Base-by-base conservation (phyloP, 2,113 vertebrate genomes). In the Myotis lucifugus region DNA sequence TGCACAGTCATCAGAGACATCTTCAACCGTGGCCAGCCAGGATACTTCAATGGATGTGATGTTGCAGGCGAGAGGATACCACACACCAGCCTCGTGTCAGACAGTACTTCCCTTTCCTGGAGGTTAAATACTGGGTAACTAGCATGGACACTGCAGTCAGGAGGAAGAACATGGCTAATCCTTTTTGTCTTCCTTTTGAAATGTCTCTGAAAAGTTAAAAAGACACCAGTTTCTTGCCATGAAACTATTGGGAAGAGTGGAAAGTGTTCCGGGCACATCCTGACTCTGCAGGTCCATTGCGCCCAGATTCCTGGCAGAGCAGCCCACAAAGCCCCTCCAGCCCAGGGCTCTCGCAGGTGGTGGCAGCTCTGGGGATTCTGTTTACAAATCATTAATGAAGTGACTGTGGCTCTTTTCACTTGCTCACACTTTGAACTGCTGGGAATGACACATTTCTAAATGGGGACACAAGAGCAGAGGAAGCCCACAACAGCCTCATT, bases 351-450 rank as follows among this genome's bases (percentile, higher is more conserved):
- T 61, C 9, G 96, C 98, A 98, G 98, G 98, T 98, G 98, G 97
- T 50, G 88, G 97, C 95, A 83, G 97, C 92, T 85, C 96, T 96
- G 95, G 97, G 93, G 92, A 91, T 95, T 96, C 97, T 98, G 98
- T 98, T 98, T 98, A 98, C 98, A 98, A 97, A 98, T 97, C 98
- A 97, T 98, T 98, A 98, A 98, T 98, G 98, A 98, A 98, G 98
- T 96, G 97, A 98, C 98, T 96, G 97, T 97, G 93, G 97, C 96
- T 96, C 98, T 97, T 98, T 97, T 97, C 98, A 95, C 97, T 97
- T 91, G 97, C 98, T 98, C 95, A 95, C 97, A 97, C 97, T 98
- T 97, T 98, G 98, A 98, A 98, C 97, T 95, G 96, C 96, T 88
- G 95, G 92, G 96, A 98, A 96, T 37, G 94, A 98, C 98, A 97